Conservation (phyloP, 35 echinoderm and acorn worm genomes). For the Apostichopus californicus region DNA sequence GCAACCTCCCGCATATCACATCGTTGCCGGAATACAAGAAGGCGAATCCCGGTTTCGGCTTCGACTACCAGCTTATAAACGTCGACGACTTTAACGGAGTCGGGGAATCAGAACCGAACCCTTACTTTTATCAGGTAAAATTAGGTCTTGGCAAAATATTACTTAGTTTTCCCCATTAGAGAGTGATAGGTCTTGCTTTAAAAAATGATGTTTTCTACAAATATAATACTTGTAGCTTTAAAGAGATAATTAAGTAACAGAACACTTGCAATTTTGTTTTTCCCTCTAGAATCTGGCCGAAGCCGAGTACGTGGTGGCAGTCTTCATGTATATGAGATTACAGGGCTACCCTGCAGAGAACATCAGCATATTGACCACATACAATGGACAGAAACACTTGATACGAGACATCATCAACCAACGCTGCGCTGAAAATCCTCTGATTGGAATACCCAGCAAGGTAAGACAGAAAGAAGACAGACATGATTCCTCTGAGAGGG, state of each 20-base stretch:
- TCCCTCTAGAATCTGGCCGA: too few relatives aligned
- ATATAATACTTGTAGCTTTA: too few relatives aligned
- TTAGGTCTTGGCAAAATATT: not conserved
- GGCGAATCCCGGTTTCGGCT: constrained; percentile 80
- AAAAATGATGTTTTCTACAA: too few relatives aligned
- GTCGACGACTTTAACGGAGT: constrained; percentile 95
- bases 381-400: constrained; percentile 98
- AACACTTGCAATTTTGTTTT: too few relatives aligned
- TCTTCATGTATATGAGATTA: constrained; percentile 98
- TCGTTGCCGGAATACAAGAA: constrained; percentile 68
- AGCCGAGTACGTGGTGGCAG: constrained; percentile 96
- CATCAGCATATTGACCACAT: constrained; percentile 92
- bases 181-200: too few relatives aligned
- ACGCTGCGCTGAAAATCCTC: constrained; percentile 82
- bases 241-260: too few relatives aligned
- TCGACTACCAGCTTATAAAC: constrained; percentile 96
- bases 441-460: constrained; percentile 92
- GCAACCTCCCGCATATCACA: constrained; percentile 87
- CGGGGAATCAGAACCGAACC: constrained; percentile 95
- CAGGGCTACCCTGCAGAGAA: constrained; percentile 88
- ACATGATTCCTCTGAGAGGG: too few relatives aligned
- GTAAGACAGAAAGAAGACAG: constrained; percentile 2
- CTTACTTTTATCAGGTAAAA: constrained; percentile 96
- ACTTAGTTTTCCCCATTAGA: too few relatives aligned
- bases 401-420: constrained; percentile 97